Evolutionary conservation across 1,140 invertebrate genomes (phyloP), one percentile per base, ranked within the genome.

Genomic region (Macrobrachium nipponense): DNA sequence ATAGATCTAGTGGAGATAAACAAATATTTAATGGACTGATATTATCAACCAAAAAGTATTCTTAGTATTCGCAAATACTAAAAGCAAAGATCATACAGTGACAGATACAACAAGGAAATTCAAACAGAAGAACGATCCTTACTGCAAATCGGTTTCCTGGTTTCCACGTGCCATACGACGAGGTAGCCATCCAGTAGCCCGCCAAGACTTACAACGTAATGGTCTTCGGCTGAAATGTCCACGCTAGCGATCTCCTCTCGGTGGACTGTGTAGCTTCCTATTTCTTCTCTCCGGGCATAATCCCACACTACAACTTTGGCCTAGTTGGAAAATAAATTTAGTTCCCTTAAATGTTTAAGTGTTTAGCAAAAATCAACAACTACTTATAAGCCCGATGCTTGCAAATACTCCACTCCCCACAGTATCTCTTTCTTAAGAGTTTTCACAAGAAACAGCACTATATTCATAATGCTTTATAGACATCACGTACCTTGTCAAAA

Each of bases 131-230:
- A 59, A 1, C 7, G 68, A 18, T 15, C 76, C 82, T 14, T 59
- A 84, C 84, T 86, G 44, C 77, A 80, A 11, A 86, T 17, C 15
- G 84, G 84, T 59, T 17, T 86, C 68, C 23, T 80, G 27, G 68
- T 86, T 11, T 64, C 62, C 43, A 86, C 61, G 15, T 86, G 84
- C 84, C 84, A 86, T 0, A 86, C 23, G 68, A 86, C 84, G 1
- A 86, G 77, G 68, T 80, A 86, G 5, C 84, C 84, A 43, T 86
- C 84, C 0, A 62, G 70, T 12, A 72, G 18, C 2, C 77, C 84
- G n/a, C 84, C 84, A 18, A 86, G 77, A 60, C 84, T 86, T 59
- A 62, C 84, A 18, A 86, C 84, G n/a, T 80, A 80, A 23, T 73
- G 77, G 58, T 86, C 84, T 27, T 62, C 59, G 1, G 77, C 27